Evolutionary conservation across 2,888 invertebrate genomes (phyloP).

Genomic region (Phytoseiulus persimilis): DNA sequence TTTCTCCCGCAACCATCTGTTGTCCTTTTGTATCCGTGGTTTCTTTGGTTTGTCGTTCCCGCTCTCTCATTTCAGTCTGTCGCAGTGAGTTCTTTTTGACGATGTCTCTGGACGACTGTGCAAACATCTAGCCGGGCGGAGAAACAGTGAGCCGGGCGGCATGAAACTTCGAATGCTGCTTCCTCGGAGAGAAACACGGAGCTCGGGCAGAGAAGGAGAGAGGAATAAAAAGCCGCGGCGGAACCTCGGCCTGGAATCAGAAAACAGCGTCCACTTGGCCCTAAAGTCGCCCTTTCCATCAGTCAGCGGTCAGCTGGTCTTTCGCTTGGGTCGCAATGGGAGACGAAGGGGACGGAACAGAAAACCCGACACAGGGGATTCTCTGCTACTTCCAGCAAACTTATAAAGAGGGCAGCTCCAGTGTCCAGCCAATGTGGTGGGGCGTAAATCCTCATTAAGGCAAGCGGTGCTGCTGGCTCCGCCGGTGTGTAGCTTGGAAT

Average conservation of each 20-base stretch:
- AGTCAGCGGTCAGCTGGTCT: not conserved
- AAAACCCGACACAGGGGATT: not conserved
- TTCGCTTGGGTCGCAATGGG: not conserved
- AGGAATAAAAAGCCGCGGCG: not conserved
- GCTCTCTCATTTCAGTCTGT: not conserved
- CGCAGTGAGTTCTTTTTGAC: not conserved
- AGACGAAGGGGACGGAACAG: not conserved
- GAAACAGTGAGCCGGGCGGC: not conserved
- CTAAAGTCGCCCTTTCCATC: not conserved
- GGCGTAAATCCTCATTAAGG: not conserved
- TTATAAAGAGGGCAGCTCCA: not conserved
- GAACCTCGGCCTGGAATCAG: not conserved
- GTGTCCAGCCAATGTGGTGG: not conserved
- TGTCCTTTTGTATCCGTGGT: not conserved
- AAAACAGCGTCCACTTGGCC: not conserved
- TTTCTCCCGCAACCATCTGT: not conserved
- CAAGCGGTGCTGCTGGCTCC: not conserved
- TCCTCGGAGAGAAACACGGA: not conserved
- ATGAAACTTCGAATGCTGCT: not conserved
- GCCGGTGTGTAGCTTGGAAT: not conserved
- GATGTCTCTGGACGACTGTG: not conserved
- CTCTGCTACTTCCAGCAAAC: not conserved
- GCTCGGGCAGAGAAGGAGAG: not conserved
- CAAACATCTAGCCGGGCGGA: not conserved
- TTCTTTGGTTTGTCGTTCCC: not conserved